Evolutionary conservation across 2,888 invertebrate species (phyloP), one percentile per base, ranked within the genome.

Genomic region (Troides aeacus): DNA sequence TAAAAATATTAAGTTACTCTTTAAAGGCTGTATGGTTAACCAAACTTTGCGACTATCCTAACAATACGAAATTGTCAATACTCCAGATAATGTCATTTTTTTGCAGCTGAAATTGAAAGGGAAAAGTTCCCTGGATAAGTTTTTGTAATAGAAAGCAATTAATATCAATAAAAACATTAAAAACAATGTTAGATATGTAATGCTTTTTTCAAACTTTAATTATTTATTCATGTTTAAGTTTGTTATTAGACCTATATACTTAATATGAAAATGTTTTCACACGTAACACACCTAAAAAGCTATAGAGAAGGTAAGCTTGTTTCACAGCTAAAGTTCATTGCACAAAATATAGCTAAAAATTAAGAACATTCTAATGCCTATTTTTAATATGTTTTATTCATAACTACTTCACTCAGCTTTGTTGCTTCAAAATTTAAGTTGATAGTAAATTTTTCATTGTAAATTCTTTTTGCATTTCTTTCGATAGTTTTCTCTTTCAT

Each of bases 211-310:
- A 5, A 50, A 50, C 30, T 59, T 30, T 23, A 30, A 50, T 2
- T 50, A 53, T 64, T 53, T 30, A 59, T 58, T 59, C 50, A 36
- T 64, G 53, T 46, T n/a, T 60, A 56, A 18, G 17, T 50, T 64
- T 21, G 15, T 36, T 50, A 30, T 56, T 30, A 15, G n/a, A 53
- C 7, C 39, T 65, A 57, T 21, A 46, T 57, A 17, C 57, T 39
- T 24, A 21, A 65, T 53, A 24, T 56, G 24, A 69, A 57, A 69
- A 65, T 69, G 69, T 61, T 61, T 62, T 53, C 53, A 42, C 61
- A 69, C 64, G 69, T 65, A 66, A 66, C 36, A 61, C 46, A 64
- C 42, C 53, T 64, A 56, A 42, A 21, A 53, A 23, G 21, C 63
- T 53, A 46, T 66, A 62, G n/a, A 46, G 23, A 60, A 65, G 65